Evolutionary conservation across 1,140 invertebrate genomes (phyloP), one percentile per base, ranked within the genome.

Genomic region (Glomeris maerens): DNA sequence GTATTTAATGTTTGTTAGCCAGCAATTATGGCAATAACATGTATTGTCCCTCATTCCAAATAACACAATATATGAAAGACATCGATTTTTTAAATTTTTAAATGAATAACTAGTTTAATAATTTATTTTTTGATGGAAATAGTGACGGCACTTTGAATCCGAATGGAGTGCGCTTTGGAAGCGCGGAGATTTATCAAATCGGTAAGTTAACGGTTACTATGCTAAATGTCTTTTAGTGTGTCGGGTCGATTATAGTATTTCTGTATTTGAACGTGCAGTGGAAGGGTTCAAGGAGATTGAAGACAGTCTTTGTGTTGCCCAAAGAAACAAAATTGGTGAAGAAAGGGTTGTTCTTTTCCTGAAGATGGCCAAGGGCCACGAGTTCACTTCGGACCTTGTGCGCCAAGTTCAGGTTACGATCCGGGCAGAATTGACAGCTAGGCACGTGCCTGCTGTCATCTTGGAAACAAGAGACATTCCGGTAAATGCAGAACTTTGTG

Each of bases 141-240:
- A 73, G 72, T 65, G 76, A 78, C 65, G 74, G 73, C 0, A 77
- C 74, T 1, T 58, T 78, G n/a, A 78, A 78, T 63, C 74, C 75
- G 22, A 74, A 72, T 64, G 76, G 76, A 28, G 74, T 78, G 2
- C 59, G 76, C 25, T 78, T 78, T 66, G 76, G 76, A 22, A 76
- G 72, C 60, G 71, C 75, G 17, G 76, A 78, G 65, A 75, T 78
- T 49, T 78, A 78, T 55, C 68, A 71, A 59, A 66, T 77, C 52
- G 70, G 73, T 73, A 58, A 57, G 55, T 42, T 2, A 10, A 7
- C 13, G 10, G 28, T 5, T 14, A 28, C 31, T 22, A 31, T 20
- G 1, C 22, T 7, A n/a, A 26, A 1, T 13, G 17, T 27, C 20
- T 55, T n/a, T 49, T 20, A 14, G 21, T 53, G 2, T 7, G 3